Conservation (phyloP, 2,113 vertebrate species). For the Pseudolaguvia tuberculata region DNA sequence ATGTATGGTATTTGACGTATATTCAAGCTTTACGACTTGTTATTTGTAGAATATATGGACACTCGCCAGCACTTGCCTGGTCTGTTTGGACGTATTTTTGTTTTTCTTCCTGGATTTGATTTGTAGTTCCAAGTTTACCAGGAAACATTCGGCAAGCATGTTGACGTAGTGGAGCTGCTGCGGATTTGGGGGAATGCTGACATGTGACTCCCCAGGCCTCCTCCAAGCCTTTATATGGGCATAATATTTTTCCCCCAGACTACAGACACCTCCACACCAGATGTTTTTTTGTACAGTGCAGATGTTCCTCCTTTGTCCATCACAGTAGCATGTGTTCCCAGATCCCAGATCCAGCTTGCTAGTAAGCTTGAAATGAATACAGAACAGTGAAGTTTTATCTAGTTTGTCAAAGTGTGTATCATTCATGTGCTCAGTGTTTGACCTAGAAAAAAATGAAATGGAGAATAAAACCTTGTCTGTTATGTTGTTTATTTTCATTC, state of each 20-base stretch:
- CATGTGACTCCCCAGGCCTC: slow-evolving; percentile 13
- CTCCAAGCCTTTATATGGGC: slow-evolving; percentile 43
- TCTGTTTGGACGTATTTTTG: background rate
- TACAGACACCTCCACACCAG: slow-evolving; percentile 41
- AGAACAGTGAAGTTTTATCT: slow-evolving; percentile 4
- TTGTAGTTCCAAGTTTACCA: slow-evolving; percentile 28
- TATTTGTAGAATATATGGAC: slow-evolving; percentile 17
- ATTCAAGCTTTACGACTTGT: background rate
- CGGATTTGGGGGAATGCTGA: slow-evolving; percentile 25
- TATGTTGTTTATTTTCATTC: background rate
- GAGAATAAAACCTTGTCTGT: background rate
- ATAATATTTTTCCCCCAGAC: slow-evolving; percentile 13
- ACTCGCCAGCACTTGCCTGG: background rate
- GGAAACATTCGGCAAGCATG: slow-evolving; percentile 35
- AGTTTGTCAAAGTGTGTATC: background rate
- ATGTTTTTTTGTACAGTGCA: slow-evolving; percentile 48
- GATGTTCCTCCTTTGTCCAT: slow-evolving; percentile 40
- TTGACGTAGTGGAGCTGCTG: slow-evolving; percentile 38
- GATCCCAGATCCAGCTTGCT: background rate
- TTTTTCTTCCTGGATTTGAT: slow-evolving; percentile 14
- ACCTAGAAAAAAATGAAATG: background rate
- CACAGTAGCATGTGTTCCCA: slow-evolving; percentile 35
- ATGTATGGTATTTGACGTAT: background rate
- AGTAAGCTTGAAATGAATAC: slow-evolving; percentile 21
- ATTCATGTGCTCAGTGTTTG: background rate